Evolutionary conservation across 1,140 invertebrate species (phyloP).

Genomic region (Lasioglossum baleicum): DNA sequence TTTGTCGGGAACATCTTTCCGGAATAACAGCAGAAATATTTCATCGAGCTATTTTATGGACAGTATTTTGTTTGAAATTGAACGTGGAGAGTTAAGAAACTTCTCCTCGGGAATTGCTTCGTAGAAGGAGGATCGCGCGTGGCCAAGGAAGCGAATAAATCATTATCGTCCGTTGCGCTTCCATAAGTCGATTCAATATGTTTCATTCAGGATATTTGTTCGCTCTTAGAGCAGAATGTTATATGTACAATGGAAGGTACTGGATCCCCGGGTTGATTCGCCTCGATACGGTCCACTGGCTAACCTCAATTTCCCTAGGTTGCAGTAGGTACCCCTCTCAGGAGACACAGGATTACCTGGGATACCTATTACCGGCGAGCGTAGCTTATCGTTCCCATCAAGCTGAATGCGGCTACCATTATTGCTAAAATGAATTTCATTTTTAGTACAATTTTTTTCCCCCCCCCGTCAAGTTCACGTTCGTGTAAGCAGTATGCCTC

Average conservation of each 20-base stretch:
- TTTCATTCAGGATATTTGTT: conserved; percentile 11
- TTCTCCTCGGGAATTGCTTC: too few relatives aligned
- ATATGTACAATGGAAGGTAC: conserved; percentile 43
- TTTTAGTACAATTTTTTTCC: neutral
- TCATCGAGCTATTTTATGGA: too few relatives aligned
- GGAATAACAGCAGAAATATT: too few relatives aligned
- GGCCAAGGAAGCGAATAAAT: neutral
- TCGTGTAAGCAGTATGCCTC: too few relatives aligned
- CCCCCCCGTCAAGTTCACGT: too few relatives aligned
- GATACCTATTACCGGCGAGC: conserved; percentile 54
- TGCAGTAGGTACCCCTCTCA: conserved; percentile 52
- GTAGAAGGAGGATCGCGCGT: too few relatives aligned
- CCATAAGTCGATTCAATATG: neutral
- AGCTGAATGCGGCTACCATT: conserved; percentile 32
- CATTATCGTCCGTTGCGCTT: neutral
- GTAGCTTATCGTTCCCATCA: conserved; percentile 52
- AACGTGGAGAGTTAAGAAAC: too few relatives aligned
- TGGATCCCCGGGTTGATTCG: conserved; percentile 37
- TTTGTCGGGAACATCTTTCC: too few relatives aligned
- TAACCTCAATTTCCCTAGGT: conserved; percentile 66
- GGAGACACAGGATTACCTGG: conserved; percentile 59
- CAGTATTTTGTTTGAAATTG: too few relatives aligned
- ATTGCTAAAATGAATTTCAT: conserved; percentile 58
- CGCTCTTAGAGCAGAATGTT: conserved; percentile 33
- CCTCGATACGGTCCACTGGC: conserved; percentile 58